A percentile compares a stretch with the other conserved stretches of the same genome.
Conservation (phyloP, 2,113 vertebrate genomes). For the Choloepus hoffmanni region DNA sequence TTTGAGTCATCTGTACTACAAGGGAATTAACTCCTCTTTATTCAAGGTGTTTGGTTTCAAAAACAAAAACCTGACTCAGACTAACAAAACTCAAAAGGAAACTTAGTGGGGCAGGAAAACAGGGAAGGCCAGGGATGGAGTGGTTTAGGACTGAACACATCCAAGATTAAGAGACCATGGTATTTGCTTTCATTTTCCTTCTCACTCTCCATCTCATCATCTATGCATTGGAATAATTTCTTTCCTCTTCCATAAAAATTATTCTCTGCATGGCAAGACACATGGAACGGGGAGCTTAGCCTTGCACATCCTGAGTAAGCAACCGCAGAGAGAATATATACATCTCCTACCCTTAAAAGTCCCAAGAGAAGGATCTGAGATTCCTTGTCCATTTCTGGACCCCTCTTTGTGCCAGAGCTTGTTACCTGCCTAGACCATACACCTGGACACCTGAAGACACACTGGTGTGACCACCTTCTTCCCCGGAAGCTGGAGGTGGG, state of each 20-base stretch:
- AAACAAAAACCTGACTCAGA: neutral
- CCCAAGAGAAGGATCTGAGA: neutral
- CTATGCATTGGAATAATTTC: neutral
- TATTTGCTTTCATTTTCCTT: neutral
- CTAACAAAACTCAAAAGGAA: neutral
- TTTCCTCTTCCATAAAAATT: neutral
- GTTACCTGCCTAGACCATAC: neutral
- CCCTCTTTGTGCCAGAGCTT: neutral
- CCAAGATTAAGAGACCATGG: neutral
- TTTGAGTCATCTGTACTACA: neutral
- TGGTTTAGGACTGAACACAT: rapidly evolving
- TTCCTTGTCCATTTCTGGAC: neutral
- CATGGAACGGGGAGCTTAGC: neutral
- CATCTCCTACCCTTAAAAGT: neutral
- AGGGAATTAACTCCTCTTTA: neutral
- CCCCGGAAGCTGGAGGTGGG: rapidly evolving
- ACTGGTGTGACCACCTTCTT: rapidly evolving
- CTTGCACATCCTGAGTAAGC: neutral
- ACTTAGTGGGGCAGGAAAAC: neutral
- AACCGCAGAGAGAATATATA: neutral
- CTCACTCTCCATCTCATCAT: neutral
- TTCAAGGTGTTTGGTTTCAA: neutral
- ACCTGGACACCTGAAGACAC: neutral
- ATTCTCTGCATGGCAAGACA: neutral
- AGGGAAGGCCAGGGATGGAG: neutral